Evolutionary conservation across 2,888 invertebrate species (phyloP).

Genomic region (Oxystoma pomonae): DNA sequence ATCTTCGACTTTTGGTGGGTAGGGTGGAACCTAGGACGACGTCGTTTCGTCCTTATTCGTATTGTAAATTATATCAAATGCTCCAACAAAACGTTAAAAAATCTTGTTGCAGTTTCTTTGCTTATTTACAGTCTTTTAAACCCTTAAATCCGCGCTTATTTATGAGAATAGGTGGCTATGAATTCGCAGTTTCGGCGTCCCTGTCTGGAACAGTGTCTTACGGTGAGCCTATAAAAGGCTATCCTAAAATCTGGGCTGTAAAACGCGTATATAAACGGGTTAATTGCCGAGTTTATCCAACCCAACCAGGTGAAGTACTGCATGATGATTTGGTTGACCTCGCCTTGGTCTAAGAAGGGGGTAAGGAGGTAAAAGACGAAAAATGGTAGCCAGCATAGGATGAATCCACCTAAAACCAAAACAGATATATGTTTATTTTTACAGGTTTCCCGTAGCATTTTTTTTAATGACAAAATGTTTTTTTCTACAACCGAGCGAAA

Average conservation of each 20-base stretch:
- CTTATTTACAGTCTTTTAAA: too few species aligned
- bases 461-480: too few species aligned
- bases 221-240: slow-evolving; percentile 81
- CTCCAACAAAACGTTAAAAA: too few species aligned
- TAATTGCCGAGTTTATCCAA: slow-evolving; percentile 87
- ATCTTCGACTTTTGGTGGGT: too few species aligned
- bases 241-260: slow-evolving; percentile 83
- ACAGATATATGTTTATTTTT: too few species aligned
- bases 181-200: neutral
- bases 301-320: slow-evolving; percentile 81
- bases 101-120: too few species aligned
- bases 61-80: too few species aligned
- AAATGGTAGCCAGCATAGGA: slow-evolving; percentile 86
- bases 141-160: neutral
- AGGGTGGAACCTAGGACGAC: too few species aligned
- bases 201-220: slow-evolving; percentile 52
- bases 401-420: slow-evolving; percentile 61
- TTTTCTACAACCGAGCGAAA: too few species aligned
- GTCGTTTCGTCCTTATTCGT: too few species aligned
- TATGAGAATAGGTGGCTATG: neutral
- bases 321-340: slow-evolving; percentile 56
- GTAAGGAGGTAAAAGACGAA: slow-evolving; percentile 78
- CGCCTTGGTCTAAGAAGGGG: slow-evolving; percentile 68
- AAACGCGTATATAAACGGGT: slow-evolving; percentile 87
- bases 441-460: too few species aligned